Percentiles rank a stretch among this genome's conserved stretches.
phyloP scores from a whole-genome alignment of 2,113 vertebrate genomes.

The Talpa occidentalis region DNA sequence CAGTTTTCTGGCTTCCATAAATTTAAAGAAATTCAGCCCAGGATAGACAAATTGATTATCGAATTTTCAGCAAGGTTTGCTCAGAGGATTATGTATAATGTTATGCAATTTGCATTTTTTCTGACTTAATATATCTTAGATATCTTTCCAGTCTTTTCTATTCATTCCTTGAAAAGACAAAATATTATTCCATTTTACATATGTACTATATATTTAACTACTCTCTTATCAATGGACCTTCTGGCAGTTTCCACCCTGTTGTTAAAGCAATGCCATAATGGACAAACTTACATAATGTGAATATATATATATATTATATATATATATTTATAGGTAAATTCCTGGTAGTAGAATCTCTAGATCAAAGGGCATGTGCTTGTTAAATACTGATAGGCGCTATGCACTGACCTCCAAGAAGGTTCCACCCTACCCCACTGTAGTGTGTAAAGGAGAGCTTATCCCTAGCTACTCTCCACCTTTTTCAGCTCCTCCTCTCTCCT shows the following conservation, averaged over 20 bases:
- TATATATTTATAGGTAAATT: not conserved
- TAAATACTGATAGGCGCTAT: not conserved
- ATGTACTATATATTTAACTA: slow-evolving; percentile 11
- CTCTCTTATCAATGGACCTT: not conserved
- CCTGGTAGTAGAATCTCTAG: slow-evolving; percentile 9
- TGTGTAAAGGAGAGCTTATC: not conserved
- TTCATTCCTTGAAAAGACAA: slow-evolving; percentile 26
- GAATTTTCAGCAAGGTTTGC: slow-evolving; percentile 42
- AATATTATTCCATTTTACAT: slow-evolving; percentile 7
- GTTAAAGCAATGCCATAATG: not conserved
- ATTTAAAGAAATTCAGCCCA: slow-evolving; percentile 30
- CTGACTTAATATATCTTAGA: slow-evolving; percentile 2
- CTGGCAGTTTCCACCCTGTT: not conserved
- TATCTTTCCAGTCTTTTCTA: not conserved
- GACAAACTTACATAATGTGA: not conserved
- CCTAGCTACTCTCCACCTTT: too few relatives aligned
- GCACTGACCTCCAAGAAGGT: not conserved
- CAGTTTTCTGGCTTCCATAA: slow-evolving; percentile 2
- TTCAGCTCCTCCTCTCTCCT: not conserved
- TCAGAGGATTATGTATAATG: slow-evolving; percentile 20
- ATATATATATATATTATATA: not conserved
- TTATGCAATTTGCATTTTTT: not conserved
- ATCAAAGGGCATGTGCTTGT: not conserved
- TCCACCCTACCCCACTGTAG: not conserved
- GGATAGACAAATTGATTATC: slow-evolving; percentile 45